Base-by-base conservation (phyloP, 2,888 invertebrate species). In the Trimorus sp. region DNA sequence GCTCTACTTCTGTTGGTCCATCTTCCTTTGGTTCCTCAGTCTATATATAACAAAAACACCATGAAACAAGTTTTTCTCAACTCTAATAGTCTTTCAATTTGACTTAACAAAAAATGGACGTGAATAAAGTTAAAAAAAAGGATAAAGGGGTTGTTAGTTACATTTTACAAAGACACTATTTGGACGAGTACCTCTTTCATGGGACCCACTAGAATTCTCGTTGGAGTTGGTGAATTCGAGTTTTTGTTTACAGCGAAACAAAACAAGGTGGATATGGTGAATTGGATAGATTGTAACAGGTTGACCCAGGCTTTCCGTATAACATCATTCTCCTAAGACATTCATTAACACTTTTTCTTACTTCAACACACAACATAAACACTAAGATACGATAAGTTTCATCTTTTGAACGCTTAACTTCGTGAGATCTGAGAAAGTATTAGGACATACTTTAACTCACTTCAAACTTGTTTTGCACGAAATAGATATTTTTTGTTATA, bases 161-260 rank as follows among this genome's bases (percentile, higher is more conserved):
- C 26, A 26, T 26, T 26, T 26, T 26, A 26, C 26, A 3, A 26
- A 4, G 26, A 26, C 26, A 26, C 26, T 26, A 26, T 26, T 26
- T 26, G 26, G 26, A 26, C 4, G 26, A 26, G 56, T 75, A 81
- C 81, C 81, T 81, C 66, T 66, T 81, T 65, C 7, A 71, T 16
- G 7, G 73, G 68, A 73, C 82, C 70, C 15, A 78, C 75, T 62
- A 85, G 86, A 79, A 91, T 89, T 85, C 86, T 89, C 40, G 87
- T 90, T 7, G 91, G 89, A n/a, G 90, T 88, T 62, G 91, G 90
- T 51, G 91, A 91, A n/a, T 88, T 85, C 53, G 88, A 88, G 51
- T 87, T 86, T 82, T 87, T 89, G 2, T 87, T 87, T 63, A 77
- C 84, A 65, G 90, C 89, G 86, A 91, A 68, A 74, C 90, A 91